phyloP scores from a whole-genome alignment of 1,140 invertebrate genomes.

The Druon quercuslanigerum region DNA sequence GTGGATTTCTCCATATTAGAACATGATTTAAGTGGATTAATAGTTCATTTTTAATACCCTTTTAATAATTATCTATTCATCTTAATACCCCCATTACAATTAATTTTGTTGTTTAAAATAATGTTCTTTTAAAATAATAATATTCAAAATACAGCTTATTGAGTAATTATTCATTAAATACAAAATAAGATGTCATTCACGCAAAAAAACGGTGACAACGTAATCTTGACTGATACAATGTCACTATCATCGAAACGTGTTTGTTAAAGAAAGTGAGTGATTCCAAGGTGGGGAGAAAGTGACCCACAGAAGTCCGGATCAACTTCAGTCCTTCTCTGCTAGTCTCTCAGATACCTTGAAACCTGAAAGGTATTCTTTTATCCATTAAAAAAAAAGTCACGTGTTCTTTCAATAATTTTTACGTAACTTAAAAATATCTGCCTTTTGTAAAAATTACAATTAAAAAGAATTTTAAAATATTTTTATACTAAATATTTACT shows the following conservation, averaged over 20 bases:
- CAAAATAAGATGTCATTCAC: too few species aligned
- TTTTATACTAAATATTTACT: background rate
- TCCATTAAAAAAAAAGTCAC: background rate
- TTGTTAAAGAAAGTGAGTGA: conserved; percentile 65
- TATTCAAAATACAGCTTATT: too few species aligned
- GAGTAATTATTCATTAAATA: too few species aligned
- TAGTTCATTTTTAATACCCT: too few species aligned
- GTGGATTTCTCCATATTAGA: too few species aligned
- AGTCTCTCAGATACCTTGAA: conserved; percentile 47
- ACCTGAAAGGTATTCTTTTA: conserved; percentile 26
- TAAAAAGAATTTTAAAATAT: background rate
- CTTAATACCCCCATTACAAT: too few species aligned
- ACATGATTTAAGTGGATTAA: too few species aligned
- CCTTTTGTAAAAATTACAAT: background rate
- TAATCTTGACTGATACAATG: background rate
- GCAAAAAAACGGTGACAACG: background rate
- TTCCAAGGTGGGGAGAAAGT: conserved; percentile 66
- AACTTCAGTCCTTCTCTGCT: conserved; percentile 42
- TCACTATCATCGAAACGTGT: background rate
- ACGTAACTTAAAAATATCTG: background rate
- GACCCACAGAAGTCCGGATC: conserved; percentile 59
- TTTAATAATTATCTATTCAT: too few species aligned
- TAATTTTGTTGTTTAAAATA: too few species aligned
- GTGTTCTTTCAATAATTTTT: conserved; percentile 7
- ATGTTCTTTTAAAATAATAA: too few species aligned